A percentile compares a stretch with the other conserved stretches of the same genome.
phyloP scores from a whole-genome alignment of 2,888 invertebrate species.

The Lasioglossum malachurum region DNA sequence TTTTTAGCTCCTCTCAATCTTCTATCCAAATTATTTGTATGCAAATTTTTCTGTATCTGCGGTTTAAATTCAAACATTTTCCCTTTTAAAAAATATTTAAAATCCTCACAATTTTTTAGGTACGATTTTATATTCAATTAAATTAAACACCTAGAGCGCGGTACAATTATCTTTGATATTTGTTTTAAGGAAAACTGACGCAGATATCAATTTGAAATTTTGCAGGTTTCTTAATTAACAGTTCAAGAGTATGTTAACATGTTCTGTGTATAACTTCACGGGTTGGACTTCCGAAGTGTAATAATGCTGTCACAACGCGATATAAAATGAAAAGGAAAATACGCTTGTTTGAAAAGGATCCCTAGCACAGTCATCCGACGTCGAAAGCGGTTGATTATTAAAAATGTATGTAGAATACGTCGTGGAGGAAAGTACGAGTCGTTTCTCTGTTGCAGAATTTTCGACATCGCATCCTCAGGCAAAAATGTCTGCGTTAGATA shows the following conservation, averaged over 20 bases:
- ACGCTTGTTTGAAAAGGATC: neutral
- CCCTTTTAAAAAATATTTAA: neutral
- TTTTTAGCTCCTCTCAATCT: neutral
- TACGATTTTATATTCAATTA: no score
- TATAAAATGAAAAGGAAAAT: neutral
- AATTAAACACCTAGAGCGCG: neutral
- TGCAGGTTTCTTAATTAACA: neutral
- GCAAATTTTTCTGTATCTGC: neutral
- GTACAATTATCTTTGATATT: neutral
- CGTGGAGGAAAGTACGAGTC: neutral
- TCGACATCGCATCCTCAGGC: neutral
- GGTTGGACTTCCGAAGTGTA: neutral
- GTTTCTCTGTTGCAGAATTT: neutral
- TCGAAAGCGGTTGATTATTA: neutral
- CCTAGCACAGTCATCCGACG: neutral
- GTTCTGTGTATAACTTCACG: neutral
- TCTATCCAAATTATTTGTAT: no score
- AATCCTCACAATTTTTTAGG: neutral
- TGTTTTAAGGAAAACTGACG: neutral
- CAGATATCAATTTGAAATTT: neutral
- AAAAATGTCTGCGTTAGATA: neutral
- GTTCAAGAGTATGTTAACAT: neutral
- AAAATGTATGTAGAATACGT: neutral
- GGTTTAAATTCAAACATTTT: neutral
- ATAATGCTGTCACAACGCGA: neutral